Base-by-base conservation (phyloP, 2,797 vertebrate species). In the Geotrypetes seraphini region DNA sequence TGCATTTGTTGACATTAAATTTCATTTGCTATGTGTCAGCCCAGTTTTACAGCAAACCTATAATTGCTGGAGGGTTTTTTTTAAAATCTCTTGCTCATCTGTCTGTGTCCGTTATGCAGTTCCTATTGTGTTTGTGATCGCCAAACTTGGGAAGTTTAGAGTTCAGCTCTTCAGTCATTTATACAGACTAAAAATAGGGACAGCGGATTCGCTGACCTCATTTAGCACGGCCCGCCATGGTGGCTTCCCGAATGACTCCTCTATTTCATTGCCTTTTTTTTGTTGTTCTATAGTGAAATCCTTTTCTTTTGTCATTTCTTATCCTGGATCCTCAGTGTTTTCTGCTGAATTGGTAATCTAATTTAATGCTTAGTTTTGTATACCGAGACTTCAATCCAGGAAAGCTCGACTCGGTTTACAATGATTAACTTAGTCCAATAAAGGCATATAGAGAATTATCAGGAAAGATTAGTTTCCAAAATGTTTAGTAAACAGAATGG, bases 1-100 rank as follows among this genome's bases (percentile, higher is more conserved):
- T 66, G 54, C 54, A 54, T 69, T 69, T 63, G 61, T 58, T 63
- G 54, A 45, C 57, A 67, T 67, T 43, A 61, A 61, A 63, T 63
- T 60, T 63, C 54, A 39, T 57, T 42, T 58, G 48, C 54, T 24
- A 16, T 54, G 33, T 52, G 59, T 39, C 61, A 66, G 63, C 66
- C 63, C 48, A 63, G 10, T 63, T 67, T 58, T 56, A 24, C 39
- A 65, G 40, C 24, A 39, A 61, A 24, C 49, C 47, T 63, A 36
- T n/a, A 67, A 45, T 36, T 7, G 34, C 20, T 47, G 43, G 45
- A 7, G 53, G 17, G 30, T 60, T 53, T 54, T n/a, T n/a, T n/a
- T n/a, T n/a, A n/a, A n/a, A n/a, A n/a, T n/a, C n/a, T n/a, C n/a
- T n/a, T n/a, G n/a, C n/a, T n/a, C n/a, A n/a, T 54, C 9, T 23